phyloP scores from a whole-genome alignment of 2,797 vertebrate species.

The Podarcis lilfordi region DNA sequence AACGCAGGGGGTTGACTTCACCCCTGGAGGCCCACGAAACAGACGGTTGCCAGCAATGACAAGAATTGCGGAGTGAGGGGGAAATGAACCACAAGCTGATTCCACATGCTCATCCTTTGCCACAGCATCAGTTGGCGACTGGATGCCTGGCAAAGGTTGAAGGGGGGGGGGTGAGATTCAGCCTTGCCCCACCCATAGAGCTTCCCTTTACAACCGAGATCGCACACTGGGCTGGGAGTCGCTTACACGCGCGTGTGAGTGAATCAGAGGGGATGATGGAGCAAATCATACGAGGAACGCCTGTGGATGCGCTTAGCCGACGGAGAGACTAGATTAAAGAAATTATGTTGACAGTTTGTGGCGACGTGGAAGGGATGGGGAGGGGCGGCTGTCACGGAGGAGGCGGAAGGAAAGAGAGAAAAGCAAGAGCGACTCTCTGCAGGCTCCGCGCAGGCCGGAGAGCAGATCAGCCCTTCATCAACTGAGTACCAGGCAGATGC shows the following conservation, averaged over 20 bases:
- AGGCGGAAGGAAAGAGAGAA: not conserved
- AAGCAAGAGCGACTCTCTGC: not conserved
- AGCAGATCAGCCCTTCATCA: too few relatives aligned
- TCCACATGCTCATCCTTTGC: too few relatives aligned
- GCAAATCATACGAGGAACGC: not conserved
- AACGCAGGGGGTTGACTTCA: too few relatives aligned
- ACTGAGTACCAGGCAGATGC: too few relatives aligned
- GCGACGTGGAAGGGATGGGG: not conserved
- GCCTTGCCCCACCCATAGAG: too few relatives aligned
- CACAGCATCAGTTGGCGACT: not conserved
- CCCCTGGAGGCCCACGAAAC: too few relatives aligned
- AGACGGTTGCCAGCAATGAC: too few relatives aligned
- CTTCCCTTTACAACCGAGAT: not conserved
- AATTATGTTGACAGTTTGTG: not conserved
- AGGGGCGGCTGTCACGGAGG: too few relatives aligned
- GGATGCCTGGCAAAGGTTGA: not conserved
- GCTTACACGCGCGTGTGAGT: not conserved
- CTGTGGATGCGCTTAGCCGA: not conserved
- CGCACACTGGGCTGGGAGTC: not conserved
- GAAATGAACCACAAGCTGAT: not conserved
- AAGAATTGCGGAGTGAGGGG: not conserved
- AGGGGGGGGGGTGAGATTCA: not conserved
- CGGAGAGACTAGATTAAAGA: not conserved
- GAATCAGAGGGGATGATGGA: not conserved
- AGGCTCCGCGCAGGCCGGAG: not conserved